phyloP scores from a whole-genome alignment of 2,888 invertebrate species.

The Uloborus plumipes region DNA sequence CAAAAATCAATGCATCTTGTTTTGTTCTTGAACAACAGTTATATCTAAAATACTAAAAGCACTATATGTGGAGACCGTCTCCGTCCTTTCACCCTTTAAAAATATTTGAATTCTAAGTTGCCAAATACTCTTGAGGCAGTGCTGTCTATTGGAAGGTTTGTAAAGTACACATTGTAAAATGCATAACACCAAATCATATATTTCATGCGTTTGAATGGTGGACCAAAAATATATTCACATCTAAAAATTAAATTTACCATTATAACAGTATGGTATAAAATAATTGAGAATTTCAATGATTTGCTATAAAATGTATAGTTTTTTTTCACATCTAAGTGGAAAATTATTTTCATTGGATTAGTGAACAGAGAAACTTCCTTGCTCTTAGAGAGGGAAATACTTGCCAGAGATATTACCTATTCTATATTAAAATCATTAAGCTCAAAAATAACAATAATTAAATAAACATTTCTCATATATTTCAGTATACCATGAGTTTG shows the following conservation, averaged over 20 bases:
- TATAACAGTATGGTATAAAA: too few relatives aligned
- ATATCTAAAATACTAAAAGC: slow-evolving; percentile 54
- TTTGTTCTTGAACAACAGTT: slow-evolving; percentile 34
- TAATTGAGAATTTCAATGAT: too few relatives aligned
- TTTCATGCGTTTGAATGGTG: slow-evolving; percentile 43
- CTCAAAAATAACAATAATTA: slow-evolving; percentile 53
- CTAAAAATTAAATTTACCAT: slow-evolving; percentile 17
- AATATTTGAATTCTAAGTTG: slow-evolving; percentile 36
- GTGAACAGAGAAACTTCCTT: too few relatives aligned
- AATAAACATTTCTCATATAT: slow-evolving; percentile 14
- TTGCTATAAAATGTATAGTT: too few relatives aligned
- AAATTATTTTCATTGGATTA: too few relatives aligned
- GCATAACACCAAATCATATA: slow-evolving; percentile 43
- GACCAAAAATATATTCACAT: slow-evolving; percentile 55
- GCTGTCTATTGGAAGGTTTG: slow-evolving; percentile 59
- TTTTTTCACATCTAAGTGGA: too few relatives aligned
- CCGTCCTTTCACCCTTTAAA: slow-evolving; percentile 25
- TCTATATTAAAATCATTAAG: slow-evolving; percentile 41
- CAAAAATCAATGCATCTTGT: slow-evolving; percentile 36
- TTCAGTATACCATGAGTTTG: not conserved
- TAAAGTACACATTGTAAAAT: not conserved
- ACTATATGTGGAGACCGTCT: slow-evolving; percentile 21
- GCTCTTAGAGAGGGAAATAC: not conserved
- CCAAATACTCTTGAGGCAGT: slow-evolving; percentile 41
- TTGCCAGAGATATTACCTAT: not conserved